phyloP scores from a whole-genome alignment of 1,140 invertebrate species.

The Reticulitermes speratus region DNA sequence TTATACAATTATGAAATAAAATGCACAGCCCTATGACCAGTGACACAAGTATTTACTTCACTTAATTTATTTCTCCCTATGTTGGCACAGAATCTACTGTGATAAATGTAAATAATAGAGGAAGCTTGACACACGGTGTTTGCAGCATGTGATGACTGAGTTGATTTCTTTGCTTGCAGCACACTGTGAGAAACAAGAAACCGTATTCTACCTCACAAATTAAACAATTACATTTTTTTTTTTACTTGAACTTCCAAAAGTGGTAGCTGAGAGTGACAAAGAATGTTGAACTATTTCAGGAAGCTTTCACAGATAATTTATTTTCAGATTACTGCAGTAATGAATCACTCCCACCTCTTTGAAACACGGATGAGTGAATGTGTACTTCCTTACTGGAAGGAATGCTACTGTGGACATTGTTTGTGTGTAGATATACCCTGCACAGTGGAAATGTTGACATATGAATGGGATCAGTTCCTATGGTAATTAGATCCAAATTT shows the following conservation, averaged over 20 bases:
- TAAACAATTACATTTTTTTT: neutral
- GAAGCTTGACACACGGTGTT: neutral
- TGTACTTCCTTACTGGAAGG: neutral
- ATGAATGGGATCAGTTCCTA: slow-evolving; percentile 27
- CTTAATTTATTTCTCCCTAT: neutral
- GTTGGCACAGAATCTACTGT: slow-evolving; percentile 31
- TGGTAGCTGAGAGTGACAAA: neutral
- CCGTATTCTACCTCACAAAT: slow-evolving; percentile 29
- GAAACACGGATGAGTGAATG: neutral
- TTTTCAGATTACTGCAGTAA: neutral
- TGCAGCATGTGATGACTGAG: slow-evolving; percentile 24
- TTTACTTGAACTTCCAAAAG: slow-evolving; percentile 17
- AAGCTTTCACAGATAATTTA: slow-evolving; percentile 11
- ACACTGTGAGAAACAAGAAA: slow-evolving; percentile 20
- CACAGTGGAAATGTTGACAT: neutral
- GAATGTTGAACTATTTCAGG: neutral
- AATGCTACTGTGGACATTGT: neutral
- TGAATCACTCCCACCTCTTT: neutral
- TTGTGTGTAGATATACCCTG: neutral
- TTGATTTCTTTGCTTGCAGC: slow-evolving; percentile 21
- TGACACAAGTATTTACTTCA: slow-evolving; percentile 25
- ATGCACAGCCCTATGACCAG: neutral
- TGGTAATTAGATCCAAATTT: slow-evolving; percentile 15
- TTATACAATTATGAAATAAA: neutral
- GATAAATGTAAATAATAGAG: slow-evolving; percentile 28